Evolutionary conservation across 2,888 invertebrate species (phyloP).

Genomic region (Drosophila formosana): DNA sequence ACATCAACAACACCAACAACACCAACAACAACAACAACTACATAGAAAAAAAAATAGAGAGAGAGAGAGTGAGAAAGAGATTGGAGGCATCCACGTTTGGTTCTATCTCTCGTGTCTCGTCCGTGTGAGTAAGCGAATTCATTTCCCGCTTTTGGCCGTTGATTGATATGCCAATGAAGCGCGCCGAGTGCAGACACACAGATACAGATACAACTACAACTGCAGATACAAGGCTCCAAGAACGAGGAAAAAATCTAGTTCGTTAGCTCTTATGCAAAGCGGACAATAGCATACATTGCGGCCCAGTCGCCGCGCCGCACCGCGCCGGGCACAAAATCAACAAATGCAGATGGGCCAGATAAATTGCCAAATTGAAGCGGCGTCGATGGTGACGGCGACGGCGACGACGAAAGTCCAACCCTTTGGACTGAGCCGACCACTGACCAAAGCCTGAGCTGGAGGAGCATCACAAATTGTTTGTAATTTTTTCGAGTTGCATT

Average conservation of each 20-base stretch:
- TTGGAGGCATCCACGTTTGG: constrained; percentile 45
- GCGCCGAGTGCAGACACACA: constrained; percentile 54
- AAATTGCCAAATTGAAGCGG: constrained; percentile 73
- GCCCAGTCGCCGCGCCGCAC: constrained; percentile 37
- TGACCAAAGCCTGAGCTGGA: constrained; percentile 12
- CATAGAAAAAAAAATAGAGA: constrained; percentile 5
- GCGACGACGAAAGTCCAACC: neutral
- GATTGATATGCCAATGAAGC: constrained; percentile 78
- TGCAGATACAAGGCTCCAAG: constrained; percentile 29
- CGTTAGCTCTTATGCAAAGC: constrained; percentile 75
- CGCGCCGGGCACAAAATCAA: constrained; percentile 67
- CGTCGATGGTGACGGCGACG: constrained; percentile 10
- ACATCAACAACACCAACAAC: constrained; percentile 25
- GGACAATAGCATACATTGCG: constrained; percentile 68
- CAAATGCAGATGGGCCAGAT: constrained; percentile 75
- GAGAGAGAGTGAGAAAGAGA: constrained; percentile 8
- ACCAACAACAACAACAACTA: constrained; percentile 30
- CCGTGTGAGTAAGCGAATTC: constrained; percentile 76
- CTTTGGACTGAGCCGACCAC: constrained; percentile 24
- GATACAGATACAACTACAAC: neutral
- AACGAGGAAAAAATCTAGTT: constrained; percentile 67
- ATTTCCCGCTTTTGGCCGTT: constrained; percentile 75
- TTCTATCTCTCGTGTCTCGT: constrained; percentile 33
- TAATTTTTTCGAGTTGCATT: constrained; percentile 25
- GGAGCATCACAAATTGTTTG: constrained; percentile 39